These are phyloP conservation scores for Chrysomela aeneicollis DNA, from an alignment of 2,888 invertebrate genomes.

Conservation along the genomic window DNA sequence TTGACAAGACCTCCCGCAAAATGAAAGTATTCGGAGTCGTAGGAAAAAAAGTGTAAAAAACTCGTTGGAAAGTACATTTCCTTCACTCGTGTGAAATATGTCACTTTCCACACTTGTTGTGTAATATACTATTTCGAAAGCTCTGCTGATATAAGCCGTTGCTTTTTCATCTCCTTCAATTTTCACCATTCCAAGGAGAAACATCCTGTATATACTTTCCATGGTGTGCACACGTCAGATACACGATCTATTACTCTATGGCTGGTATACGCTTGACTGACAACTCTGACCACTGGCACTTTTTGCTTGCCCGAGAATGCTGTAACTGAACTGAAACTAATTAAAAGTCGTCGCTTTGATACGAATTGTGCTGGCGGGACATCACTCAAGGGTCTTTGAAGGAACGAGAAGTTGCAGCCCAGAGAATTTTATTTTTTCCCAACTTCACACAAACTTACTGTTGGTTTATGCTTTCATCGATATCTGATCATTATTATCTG, in stretches of 20 bases:
- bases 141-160: no score
- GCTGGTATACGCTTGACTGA: slow-evolving; percentile 56
- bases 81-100: no score
- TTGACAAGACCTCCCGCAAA: no score
- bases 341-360: slow-evolving; percentile 60
- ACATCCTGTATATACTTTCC: slow-evolving; percentile 9
- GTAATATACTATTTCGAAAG: no score
- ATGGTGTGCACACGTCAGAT: slow-evolving; percentile 48
- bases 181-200: not conserved
- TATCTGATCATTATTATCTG: no score
- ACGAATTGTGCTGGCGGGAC: slow-evolving; percentile 41
- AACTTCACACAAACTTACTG: not conserved
- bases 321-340: slow-evolving; percentile 61
- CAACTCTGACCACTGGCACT: slow-evolving; percentile 55
- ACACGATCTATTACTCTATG: slow-evolving; percentile 56
- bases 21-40: no score
- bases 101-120: no score
- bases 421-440: no score
- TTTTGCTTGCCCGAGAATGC: slow-evolving; percentile 55
- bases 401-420: not conserved
- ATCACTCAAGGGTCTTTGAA: slow-evolving; percentile 17
- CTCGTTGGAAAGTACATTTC: no score
- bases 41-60: no score
- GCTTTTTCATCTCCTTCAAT: no score
- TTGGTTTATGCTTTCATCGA: no score